phyloP scores from a whole-genome alignment of 2,113 vertebrate genomes.

The Eira barbara region DNA sequence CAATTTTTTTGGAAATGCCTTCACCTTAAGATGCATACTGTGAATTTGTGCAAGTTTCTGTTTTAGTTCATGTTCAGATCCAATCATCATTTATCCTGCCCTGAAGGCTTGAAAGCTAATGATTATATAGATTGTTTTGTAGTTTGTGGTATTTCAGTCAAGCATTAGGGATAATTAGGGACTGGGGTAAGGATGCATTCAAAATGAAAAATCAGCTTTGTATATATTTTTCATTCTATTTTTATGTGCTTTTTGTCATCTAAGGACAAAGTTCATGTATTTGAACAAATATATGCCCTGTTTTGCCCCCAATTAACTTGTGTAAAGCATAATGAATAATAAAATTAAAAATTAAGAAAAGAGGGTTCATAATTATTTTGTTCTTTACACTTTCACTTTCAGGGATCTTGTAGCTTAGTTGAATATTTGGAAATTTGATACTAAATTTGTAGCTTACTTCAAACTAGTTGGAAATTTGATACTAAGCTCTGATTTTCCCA shows the following conservation, averaged over 20 bases:
- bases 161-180: conserved; percentile 77
- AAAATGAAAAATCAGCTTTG: conserved; percentile 58
- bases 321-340: background rate
- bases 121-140: conserved; percentile 73
- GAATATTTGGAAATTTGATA: background rate
- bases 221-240: conserved; percentile 2
- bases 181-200: conserved; percentile 62
- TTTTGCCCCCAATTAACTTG: background rate
- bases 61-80: conserved; percentile 66
- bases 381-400: background rate
- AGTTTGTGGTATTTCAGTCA: conserved; percentile 74
- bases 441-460: background rate
- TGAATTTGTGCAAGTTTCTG: conserved; percentile 53
- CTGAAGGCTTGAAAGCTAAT: conserved; percentile 75
- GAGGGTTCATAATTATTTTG: background rate
- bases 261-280: conserved; percentile 35
- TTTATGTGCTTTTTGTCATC: background rate
- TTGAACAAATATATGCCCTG: conserved; percentile 41
- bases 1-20: conserved; percentile 33
- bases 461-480: background rate
- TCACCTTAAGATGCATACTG: conserved; percentile 38
- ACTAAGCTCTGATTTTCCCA: background rate
- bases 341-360: background rate
- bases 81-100: conserved; percentile 77
- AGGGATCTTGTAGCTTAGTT: background rate